Evolutionary conservation across 2,888 invertebrate species (phyloP), one percentile per base, ranked within the genome.

Genomic region (Anthophora plumipes): DNA sequence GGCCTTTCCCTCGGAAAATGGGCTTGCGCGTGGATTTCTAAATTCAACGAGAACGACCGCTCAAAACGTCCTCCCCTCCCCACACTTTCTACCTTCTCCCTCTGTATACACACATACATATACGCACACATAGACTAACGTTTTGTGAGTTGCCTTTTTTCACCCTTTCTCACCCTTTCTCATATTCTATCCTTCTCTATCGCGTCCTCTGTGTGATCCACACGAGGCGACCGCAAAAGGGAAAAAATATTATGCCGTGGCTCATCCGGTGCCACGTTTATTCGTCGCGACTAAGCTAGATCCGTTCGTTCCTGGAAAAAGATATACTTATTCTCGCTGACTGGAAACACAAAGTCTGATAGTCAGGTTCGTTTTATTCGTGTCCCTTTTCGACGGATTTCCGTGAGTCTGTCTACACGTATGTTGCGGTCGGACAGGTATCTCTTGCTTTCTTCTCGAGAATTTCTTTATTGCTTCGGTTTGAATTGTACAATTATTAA

Each of bases 1-100:
- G 80, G 84, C 75, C 80, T 73, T 82, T 85, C 74, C 80, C 80
- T 80, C 63, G 78, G 80, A 77, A 88, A 87, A 88, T 78, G 84
- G 82, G 66, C 77, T 77, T 57, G 78, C 64, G 74, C 85, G 80
- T 39, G 81, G 83, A 82, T 86, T 86, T 86, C 86, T 78, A 79
- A 82, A 88, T 88, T 86, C 85, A 83, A 80, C 82, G 77, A 52
- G 77, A 80, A 75, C 71, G 66, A 31, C 31, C 77, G 69, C 66
- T 69, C 54, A 43, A 67, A 80, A 55, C 71, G 63, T 59, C 64
- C 41, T 60, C 25, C 72, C 41, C 48, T 57, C 25, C 50, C 11
- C 31, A 14, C n/a, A 14, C 20, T 17, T 12, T 48, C 17, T 46
- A 17, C 6, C 6, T 17, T 46, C 61, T 61, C 17, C 9, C 17